Percentiles rank a stretch among this genome's conserved stretches.
Conservation (phyloP, 2,113 vertebrate species). For the Mola mola region DNA sequence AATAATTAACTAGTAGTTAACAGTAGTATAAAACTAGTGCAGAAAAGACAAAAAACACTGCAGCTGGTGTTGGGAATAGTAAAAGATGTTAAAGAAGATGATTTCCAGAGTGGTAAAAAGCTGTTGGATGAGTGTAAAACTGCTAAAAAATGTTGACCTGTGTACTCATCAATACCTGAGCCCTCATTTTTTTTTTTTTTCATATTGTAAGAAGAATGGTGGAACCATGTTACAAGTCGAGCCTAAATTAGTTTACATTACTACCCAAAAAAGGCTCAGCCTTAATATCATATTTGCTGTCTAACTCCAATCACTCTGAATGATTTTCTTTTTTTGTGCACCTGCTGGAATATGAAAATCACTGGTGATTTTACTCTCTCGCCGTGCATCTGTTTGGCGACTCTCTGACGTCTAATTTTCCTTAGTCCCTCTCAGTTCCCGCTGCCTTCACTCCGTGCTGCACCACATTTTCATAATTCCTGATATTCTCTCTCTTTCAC, state of each 20-base stretch:
- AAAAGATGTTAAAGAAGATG: too few species aligned
- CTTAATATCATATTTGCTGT: neutral
- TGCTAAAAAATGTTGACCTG: too few species aligned
- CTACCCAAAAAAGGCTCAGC: neutral
- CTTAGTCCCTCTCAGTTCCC: conserved; percentile 47
- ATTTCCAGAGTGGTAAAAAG: too few species aligned
- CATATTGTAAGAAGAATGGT: too few species aligned
- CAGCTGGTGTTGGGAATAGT: too few species aligned
- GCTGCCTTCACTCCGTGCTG: conserved; percentile 35
- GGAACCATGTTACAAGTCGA: too few species aligned
- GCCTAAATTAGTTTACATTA: neutral
- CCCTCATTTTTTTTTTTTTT: too few species aligned
- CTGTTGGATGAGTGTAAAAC: too few species aligned
- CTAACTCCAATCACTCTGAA: conserved; percentile 1
- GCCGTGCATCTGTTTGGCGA: conserved; percentile 42
- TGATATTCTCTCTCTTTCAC: conserved; percentile 53
- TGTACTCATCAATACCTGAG: too few species aligned
- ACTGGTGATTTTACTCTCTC: conserved; percentile 32
- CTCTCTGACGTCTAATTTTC: conserved; percentile 61
- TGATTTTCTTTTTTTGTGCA: neutral
- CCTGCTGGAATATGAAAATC: conserved; percentile 31
- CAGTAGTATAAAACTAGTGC: too few species aligned
- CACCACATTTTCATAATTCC: conserved; percentile 59
- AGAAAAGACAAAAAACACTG: too few species aligned
- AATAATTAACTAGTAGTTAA: too few species aligned